Base-by-base conservation (phyloP, 2,797 vertebrate species). In the Hyperoplus lanceolatus region DNA sequence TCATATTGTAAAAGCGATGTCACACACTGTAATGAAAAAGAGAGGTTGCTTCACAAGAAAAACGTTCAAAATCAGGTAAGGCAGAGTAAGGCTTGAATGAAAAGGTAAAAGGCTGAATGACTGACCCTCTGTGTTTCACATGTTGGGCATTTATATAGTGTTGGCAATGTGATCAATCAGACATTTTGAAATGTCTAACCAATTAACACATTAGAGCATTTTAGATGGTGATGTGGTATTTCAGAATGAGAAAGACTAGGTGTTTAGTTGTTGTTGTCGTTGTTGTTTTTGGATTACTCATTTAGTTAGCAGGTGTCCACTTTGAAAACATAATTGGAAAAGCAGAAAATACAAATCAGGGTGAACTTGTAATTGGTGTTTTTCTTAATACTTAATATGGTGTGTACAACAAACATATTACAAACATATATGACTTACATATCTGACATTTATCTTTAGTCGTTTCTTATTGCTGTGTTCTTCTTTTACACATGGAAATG, bases 81-180 rank as follows among this genome's bases (percentile, higher is more conserved):
- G 62, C 53, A 78, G 56, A 55, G 70, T 21, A 39, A 58, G 64
- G 16, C 63, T 87, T 91, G 79, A 87, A 91, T 89, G 79, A 89
- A 92, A 75, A 84, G 83, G 77, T 85, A 79, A 59, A 29, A 74
- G 46, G 49, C 39, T 88, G 83, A 88, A 84, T 87, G 87, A 77
- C 57, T 82, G 75, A 56, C 70, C 73, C 48, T 60, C 49, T 86
- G 50, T 38, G 80, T 84, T 13, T 59, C 60, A 59, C 50, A 50
- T 4, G 16, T 76, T 21, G 79, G 64, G 50, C 63, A 77, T 86
- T 84, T 75, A 55, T 70, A 51, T 65, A 50, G 10, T 69, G 65
- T 68, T 59, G 62, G 49, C 38, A 55, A 8, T 59, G 1, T 59
- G 13, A 73, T 53, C 57, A 70, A 74, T 53, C 54, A 70, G 70